Evolutionary conservation across 92 coral and sea anemone species (phyloP).

Genomic region (Paragorgia papillata): DNA sequence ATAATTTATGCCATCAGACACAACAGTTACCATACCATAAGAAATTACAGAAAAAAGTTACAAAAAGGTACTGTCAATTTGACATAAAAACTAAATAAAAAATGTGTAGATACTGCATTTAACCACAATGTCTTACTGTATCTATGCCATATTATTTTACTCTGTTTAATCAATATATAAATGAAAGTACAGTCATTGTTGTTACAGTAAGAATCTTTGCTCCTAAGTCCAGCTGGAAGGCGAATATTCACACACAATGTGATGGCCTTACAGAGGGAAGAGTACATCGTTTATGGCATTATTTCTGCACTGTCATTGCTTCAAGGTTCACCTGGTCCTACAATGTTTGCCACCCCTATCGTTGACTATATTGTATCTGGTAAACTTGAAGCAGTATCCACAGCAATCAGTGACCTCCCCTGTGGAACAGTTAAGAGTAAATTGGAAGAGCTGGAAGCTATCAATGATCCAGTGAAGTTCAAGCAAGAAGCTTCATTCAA

Average conservation of each 20-base stretch:
- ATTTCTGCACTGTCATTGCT: conserved; percentile 59
- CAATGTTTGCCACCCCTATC: conserved; percentile 58
- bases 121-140: too few species aligned
- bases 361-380: conserved; percentile 61
- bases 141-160: too few species aligned
- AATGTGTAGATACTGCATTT: too few species aligned
- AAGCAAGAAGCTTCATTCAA: conserved; percentile 65
- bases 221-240: conserved; percentile 49
- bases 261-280: conserved; percentile 63
- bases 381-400: conserved; percentile 55
- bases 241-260: conserved; percentile 64
- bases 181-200: too few species aligned
- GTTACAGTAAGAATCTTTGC: too few species aligned
- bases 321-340: conserved; percentile 68
- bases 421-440: conserved; percentile 53
- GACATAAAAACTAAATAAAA: too few species aligned
- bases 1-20: too few species aligned
- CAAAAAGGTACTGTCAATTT: too few species aligned
- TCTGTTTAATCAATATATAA: too few species aligned
- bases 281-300: conserved; percentile 57
- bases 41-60: too few species aligned
- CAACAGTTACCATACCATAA: too few species aligned
- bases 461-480: conserved; percentile 47
- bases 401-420: conserved; percentile 51
- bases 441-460: conserved; percentile 51